These are phyloP conservation scores for Dolichomitus sp. DNA, from an alignment of 2,888 invertebrate species.

Conservation along the genomic window DNA sequence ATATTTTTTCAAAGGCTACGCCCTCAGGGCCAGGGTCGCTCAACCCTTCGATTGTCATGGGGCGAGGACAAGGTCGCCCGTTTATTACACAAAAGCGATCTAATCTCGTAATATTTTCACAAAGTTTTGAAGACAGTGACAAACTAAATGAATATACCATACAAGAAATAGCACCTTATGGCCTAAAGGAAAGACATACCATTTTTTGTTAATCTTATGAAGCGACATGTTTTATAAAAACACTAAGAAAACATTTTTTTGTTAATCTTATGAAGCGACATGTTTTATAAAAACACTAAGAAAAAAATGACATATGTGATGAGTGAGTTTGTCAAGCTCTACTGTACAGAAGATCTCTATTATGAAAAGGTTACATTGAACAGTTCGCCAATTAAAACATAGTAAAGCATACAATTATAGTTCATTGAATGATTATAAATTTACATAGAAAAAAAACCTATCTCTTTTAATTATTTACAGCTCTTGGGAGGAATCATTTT, in stretches of 20 bases:
- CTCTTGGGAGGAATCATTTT: no score
- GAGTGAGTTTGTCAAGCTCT: neutral
- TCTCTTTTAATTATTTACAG: no score
- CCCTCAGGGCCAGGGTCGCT: conserved; percentile 9
- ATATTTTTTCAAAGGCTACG: conserved; percentile 10
- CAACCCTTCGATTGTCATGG: conserved; percentile 26
- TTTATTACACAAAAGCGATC: neutral
- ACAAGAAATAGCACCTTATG: neutral
- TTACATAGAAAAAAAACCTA: no score
- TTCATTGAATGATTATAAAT: no score
- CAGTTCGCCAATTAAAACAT: no score
- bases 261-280: neutral
- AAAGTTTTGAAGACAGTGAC: neutral
- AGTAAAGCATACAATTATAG: no score
- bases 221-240: neutral
- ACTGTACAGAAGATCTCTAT: neutral
- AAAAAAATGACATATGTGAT: neutral
- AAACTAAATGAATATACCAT: neutral
- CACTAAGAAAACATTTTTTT: no score
- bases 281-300: neutral
- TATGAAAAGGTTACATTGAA: no score
- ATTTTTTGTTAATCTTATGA: neutral
- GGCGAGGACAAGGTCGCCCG: conserved; percentile 1
- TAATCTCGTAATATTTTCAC: neutral
- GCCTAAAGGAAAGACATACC: neutral